Conservation (phyloP, 2,888 invertebrate species). For the Synanthedon formicaeformis region DNA sequence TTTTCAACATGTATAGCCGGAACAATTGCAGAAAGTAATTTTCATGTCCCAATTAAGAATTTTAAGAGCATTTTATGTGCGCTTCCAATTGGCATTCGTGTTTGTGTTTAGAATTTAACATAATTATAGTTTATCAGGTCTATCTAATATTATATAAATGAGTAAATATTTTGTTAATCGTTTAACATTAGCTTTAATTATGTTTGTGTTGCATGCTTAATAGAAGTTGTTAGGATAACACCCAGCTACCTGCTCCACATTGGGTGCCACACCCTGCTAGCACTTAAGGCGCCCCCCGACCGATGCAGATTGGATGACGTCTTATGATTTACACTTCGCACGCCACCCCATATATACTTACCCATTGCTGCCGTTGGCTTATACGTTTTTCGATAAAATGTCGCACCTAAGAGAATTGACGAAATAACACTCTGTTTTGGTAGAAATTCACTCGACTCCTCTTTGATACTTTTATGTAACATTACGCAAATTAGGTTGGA, state of each 20-base stretch:
- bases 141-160: no score
- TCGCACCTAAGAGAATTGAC: slow-evolving; percentile 14
- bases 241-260: neutral
- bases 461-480: neutral
- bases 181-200: no score
- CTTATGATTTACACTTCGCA: slow-evolving; percentile 24
- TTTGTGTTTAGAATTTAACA: no score
- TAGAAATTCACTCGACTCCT: slow-evolving; percentile 1
- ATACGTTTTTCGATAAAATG: slow-evolving; percentile 14
- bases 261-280: slow-evolving; percentile 1
- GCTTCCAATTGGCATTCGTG: no score
- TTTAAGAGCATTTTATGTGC: no score
- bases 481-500: neutral
- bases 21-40: no score
- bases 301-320: slow-evolving; percentile 27
- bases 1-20: no score
- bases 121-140: no score
- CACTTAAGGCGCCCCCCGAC: slow-evolving; percentile 12
- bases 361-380: slow-evolving; percentile 2
- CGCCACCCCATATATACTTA: slow-evolving; percentile 7
- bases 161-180: neutral
- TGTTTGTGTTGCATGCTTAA: no score
- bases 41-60: no score
- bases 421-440: slow-evolving; percentile 6
- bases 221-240: no score